Evolutionary conservation across 35 echinoderm and acorn worm species (phyloP), one percentile per base, ranked within the genome.

Genomic region (Ptychodera flava): DNA sequence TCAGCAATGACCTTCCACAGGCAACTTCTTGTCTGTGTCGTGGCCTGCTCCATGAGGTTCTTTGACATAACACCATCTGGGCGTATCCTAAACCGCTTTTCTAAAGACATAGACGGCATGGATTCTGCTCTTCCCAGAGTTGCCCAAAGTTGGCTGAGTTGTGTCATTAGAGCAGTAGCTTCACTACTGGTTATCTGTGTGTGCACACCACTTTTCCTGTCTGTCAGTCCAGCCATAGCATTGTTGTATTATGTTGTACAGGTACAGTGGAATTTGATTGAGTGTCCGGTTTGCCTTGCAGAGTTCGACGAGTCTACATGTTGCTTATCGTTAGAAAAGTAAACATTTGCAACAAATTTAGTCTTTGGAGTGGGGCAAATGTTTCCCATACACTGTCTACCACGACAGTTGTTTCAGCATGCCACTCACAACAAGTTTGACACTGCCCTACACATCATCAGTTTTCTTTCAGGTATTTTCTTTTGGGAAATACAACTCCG

Each of bases 231-330:
- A 37, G 88, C 91, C 1, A 28, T 96, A 27, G 80, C 78, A 2
- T 31, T 92, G 28, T 36, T 85, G 29, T 96, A 92, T 89, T 89
- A 78, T 35, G 38, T 96, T 22, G 84, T 96, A 75, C 94, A 92
- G 94, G 94, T 96, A 92, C 34, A 64, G 22, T 64, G n/a, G n/a
- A n/a, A n/a, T n/a, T n/a, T n/a, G n/a, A n/a, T n/a, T n/a, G n/a
- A n/a, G n/a, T n/a, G n/a, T n/a, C n/a, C n/a, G n/a, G n/a, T n/a
- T n/a, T n/a, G n/a, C n/a, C n/a, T n/a, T n/a, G n/a, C n/a, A n/a
- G n/a, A n/a, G n/a, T n/a, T n/a, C n/a, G n/a, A n/a, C n/a, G n/a
- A n/a, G n/a, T n/a, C n/a, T n/a, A n/a, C n/a, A n/a, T n/a, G n/a
- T n/a, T n/a, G n/a, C n/a, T n/a, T n/a, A n/a, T n/a, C n/a, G n/a